Conservation (phyloP, 2,888 invertebrate species). For the Hetaerina titia region DNA sequence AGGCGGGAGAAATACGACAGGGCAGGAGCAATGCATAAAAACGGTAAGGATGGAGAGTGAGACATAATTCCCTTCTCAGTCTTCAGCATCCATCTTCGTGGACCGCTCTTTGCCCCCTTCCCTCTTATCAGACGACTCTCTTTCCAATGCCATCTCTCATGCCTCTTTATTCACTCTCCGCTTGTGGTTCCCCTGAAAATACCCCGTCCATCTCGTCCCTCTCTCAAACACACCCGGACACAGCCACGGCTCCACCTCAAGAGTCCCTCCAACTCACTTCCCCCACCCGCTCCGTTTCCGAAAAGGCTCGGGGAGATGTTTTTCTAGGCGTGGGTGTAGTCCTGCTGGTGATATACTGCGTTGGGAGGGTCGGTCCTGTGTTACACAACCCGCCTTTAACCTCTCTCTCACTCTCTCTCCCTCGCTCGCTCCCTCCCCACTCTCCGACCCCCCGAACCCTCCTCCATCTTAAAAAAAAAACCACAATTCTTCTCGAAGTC, state of each 20-base stretch:
- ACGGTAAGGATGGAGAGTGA: background rate
- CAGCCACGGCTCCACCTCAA: background rate
- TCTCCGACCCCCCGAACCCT: background rate
- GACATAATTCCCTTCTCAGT: background rate
- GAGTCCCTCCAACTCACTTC: background rate
- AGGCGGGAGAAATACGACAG: background rate
- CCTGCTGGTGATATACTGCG: constrained; percentile 55
- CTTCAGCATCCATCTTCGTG: background rate
- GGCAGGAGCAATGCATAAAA: background rate
- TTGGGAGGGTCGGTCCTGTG: constrained; percentile 39
- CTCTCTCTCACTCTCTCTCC: background rate
- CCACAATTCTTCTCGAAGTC: background rate
- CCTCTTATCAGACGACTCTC: constrained; percentile 28
- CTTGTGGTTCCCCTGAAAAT: background rate
- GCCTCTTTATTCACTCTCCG: background rate
- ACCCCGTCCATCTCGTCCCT: background rate
- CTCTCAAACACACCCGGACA: background rate
- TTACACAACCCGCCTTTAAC: constrained; percentile 23
- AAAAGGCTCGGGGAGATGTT: constrained; percentile 40
- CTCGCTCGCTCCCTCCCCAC: background rate
- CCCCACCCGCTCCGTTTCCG: background rate
- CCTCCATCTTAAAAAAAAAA: background rate
- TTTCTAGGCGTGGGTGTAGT: constrained; percentile 55
- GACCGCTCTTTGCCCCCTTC: background rate
- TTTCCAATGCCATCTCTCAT: constrained; percentile 12